Base-by-base conservation (phyloP, 2,888 invertebrate genomes). In the Tortricodes alternella region DNA sequence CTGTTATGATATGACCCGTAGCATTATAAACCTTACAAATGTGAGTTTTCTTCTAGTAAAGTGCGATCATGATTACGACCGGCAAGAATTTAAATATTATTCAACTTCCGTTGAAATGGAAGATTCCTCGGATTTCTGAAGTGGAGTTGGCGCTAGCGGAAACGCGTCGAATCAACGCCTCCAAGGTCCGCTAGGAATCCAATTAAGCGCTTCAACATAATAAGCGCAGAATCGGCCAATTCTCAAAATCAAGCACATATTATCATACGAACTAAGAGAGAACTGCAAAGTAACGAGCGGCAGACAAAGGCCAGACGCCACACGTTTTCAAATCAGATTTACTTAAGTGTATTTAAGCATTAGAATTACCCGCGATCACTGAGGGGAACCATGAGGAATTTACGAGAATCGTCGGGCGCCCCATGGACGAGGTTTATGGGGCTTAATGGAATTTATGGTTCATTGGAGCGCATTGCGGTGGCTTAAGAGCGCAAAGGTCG, bases 401-500 rank as follows among this genome's bases (percentile, higher is more conserved):
- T 75, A 78, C 62, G 76, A 70, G 67, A 62, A 34, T 44, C 62
- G 62, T 61, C 60, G 60, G 66, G 58, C 71, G 61, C 61, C 63
- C 72, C 71, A 69, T 69, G 73, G 76, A 70, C 76, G 75, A 72
- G 76, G 76, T 80, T 80, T 80, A 80, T 65, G 62, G 70, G 41
- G 59, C 63, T 71, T 76, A 69, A 73, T 71, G 62, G 68, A 64
- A 64, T 75, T 77, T 77, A 75, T 73, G 67, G 71, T 62, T 71
- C 67, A 72, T 73, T 62, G 62, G 62, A 67, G 72, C 66, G 70
- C 71, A 70, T 61, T 73, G 68, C 63, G 64, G 62, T 63, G 59
- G 58, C 52, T 57, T 46, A 53, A 55, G 57, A 23, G 57, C 53
- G 51, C 51, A 60, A 44, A 49, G 49, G 48, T 58, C 53, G 48